A percentile compares a stretch with the other conserved stretches of the same genome.
These are phyloP conservation scores for Tetraneura akinire DNA, from an alignment of 1,140 invertebrate genomes.

Conservation along the genomic window DNA sequence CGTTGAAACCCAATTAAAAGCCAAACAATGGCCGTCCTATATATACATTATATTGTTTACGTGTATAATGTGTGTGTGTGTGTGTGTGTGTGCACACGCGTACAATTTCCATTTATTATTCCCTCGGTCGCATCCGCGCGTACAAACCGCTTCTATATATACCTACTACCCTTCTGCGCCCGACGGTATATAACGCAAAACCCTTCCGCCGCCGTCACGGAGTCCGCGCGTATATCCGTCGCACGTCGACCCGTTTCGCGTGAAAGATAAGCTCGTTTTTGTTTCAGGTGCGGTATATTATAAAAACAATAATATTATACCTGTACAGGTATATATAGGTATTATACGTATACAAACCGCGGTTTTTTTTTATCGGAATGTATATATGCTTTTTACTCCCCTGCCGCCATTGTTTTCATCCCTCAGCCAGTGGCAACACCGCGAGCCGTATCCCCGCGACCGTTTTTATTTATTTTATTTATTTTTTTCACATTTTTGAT, in stretches of 20 bases:
- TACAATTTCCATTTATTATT: slow-evolving; percentile 47
- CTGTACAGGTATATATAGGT: no score
- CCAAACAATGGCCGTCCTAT: slow-evolving; percentile 28
- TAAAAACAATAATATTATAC: no score
- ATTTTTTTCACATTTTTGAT: slow-evolving; percentile 41
- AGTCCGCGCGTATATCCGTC: background rate
- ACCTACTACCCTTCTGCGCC: no score
- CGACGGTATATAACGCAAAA: no score
- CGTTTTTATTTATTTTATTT: no score
- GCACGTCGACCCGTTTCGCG: background rate
- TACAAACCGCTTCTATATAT: no score
- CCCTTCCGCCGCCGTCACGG: background rate
- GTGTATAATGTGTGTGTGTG: background rate
- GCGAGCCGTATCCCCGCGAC: background rate
- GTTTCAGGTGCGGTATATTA: slow-evolving; percentile 22
- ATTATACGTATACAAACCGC: no score
- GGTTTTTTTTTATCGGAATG: slow-evolving; percentile 50
- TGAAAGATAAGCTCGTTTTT: slow-evolving; percentile 44
- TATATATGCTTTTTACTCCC: background rate
- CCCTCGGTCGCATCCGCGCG: slow-evolving; percentile 6
- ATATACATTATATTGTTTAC: no score
- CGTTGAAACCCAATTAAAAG: slow-evolving; percentile 51
- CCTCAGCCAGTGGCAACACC: no score
- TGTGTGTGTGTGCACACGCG: background rate
- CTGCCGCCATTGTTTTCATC: no score